Base-by-base conservation (phyloP, 1,140 invertebrate genomes). In the Euschistus heros region DNA sequence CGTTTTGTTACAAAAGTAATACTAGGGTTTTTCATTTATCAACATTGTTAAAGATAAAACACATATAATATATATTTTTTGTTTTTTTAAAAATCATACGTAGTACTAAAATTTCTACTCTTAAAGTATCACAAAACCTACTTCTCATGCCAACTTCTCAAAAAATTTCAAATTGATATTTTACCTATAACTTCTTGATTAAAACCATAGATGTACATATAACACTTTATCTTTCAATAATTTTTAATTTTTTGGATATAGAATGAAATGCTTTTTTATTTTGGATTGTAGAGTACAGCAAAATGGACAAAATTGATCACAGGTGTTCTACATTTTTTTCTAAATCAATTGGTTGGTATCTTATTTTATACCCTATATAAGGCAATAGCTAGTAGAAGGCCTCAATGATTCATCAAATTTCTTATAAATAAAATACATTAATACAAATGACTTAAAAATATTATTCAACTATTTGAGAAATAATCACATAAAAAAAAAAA, bases 101-200 rank as follows among this genome's bases (percentile, higher is more conserved):
- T 63, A 63, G 15, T 18, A 17, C 26, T 33, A 37, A 37, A 44
- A 46, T 42, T 50, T 26, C 24, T 20, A 50, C 18, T 47, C 17
- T 63, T 63, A 42, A 62, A 42, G 20, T 37, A 62, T 37, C 33
- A 62, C 27, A 62, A 62, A 42, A 62, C 27, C 26, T 62, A 18
- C 8, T 37, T 62, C 37, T 62, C 60, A 30, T 13, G 13, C 27
- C 27, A 37, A n/a, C 18, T 22, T 37, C 33, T n/a, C 15, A 37
- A 42, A 3, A 63, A 6, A 10, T 37, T 37, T 10, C 33, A 37
- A 37, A 37, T 37, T 37, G 33, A 37, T 37, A 37, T 37, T 37
- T 37, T 37, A 37, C 13, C 33, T 10, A 37, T 37, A 10, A 37
- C 13, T 37, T 37, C 4, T 6, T 37, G 33, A 37, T 13, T 1